Conservation (phyloP, 2,113 vertebrate species). For the Thamnophis sirtalis region DNA sequence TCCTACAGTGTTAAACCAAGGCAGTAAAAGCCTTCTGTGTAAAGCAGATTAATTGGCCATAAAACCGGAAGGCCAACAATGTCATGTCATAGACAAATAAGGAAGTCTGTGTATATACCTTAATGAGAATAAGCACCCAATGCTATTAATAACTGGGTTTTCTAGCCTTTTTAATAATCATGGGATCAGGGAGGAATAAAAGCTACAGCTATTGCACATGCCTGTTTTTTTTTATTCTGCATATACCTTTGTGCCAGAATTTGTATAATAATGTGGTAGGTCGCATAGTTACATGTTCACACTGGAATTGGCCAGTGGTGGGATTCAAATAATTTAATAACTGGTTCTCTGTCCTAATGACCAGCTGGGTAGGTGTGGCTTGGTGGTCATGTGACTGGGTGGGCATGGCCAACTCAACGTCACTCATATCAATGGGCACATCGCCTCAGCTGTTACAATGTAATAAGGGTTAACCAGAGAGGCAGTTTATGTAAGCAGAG, state of each 20-base stretch:
- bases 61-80: slow-evolving; percentile 10
- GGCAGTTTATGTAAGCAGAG: too few relatives aligned
- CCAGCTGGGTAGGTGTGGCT: too few relatives aligned
- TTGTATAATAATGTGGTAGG: not conserved
- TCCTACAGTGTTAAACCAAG: slow-evolving; percentile 52
- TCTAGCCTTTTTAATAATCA: not conserved
- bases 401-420: too few relatives aligned
- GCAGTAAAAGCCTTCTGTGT: slow-evolving; percentile 8
- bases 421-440: too few relatives aligned
- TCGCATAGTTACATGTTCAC: not conserved
- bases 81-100: slow-evolving; percentile 5
- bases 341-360: too few relatives aligned
- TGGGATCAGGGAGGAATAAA: not conserved
- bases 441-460: too few relatives aligned
- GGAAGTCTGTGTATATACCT: not conserved
- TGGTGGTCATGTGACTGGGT: too few relatives aligned
- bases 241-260: not conserved
- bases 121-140: too few relatives aligned
- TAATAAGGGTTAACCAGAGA: too few relatives aligned
- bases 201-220: not conserved
- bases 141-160: not conserved
- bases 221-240: not conserved
- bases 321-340: too few relatives aligned
- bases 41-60: slow-evolving; percentile 43
- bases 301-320: not conserved